These are phyloP conservation scores for Luscinia luscinia DNA, from an alignment of 2,797 vertebrate species.

Conservation along the genomic window DNA sequence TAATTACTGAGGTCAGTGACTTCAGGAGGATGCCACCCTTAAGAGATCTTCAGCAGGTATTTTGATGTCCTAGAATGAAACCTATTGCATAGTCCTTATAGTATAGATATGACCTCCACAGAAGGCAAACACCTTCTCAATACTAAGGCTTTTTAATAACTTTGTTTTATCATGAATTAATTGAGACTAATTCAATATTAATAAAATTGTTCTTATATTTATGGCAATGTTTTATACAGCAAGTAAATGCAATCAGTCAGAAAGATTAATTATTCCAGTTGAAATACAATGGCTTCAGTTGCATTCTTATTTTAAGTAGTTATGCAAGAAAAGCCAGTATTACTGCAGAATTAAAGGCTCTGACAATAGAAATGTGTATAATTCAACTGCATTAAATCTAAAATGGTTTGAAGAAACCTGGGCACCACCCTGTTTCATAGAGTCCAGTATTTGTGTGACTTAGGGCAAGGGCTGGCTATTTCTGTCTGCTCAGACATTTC, in stretches of 20 bases:
- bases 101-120: conserved; percentile 19
- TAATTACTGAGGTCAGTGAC: conserved; percentile 55
- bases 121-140: conserved; percentile 39
- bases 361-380: background rate
- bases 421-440: fast-evolving
- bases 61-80: conserved; percentile 42
- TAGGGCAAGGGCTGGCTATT: background rate
- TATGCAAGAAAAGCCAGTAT: background rate
- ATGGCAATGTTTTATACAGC: background rate
- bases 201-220: conserved; percentile 27
- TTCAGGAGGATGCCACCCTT: conserved; percentile 38
- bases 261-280: conserved; percentile 8
- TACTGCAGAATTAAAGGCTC: background rate
- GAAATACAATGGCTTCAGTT: background rate
- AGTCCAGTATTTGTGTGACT: background rate
- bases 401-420: background rate
- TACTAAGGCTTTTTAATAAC: conserved; percentile 15
- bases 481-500: background rate
- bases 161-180: conserved; percentile 56
- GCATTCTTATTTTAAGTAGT: background rate
- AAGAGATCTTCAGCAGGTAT: conserved; percentile 25
- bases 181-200: conserved; percentile 29
- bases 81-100: conserved; percentile 33
- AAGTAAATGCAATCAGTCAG: background rate
- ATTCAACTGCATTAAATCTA: background rate